Evolutionary conservation across 1,140 invertebrate species (phyloP).

Genomic region (Hydropsyche tenuis): DNA sequence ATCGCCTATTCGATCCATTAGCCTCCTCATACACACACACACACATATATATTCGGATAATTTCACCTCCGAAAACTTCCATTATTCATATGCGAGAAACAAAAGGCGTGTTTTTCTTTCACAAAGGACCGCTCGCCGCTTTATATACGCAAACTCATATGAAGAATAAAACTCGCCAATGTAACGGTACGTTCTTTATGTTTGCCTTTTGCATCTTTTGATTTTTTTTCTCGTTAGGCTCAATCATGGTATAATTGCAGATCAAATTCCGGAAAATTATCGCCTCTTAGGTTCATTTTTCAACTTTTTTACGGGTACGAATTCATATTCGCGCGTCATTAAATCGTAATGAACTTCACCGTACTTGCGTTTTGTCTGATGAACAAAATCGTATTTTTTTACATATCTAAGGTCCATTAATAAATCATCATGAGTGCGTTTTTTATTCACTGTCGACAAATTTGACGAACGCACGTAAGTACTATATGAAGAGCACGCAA

Average conservation of each 20-base stretch:
- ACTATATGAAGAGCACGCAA: no score
- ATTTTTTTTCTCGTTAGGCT: conserved; percentile 1
- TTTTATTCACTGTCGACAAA: not conserved
- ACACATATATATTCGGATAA: no score
- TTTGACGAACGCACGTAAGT: no score
- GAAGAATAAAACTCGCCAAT: not conserved
- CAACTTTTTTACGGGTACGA: not conserved
- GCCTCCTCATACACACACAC: no score
- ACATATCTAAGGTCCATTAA: not conserved
- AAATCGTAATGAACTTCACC: not conserved
- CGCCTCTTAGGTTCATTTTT: conserved; percentile 1
- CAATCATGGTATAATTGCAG: conserved; percentile 8
- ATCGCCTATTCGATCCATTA: no score
- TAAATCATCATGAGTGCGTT: not conserved
- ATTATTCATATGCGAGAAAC: conserved; percentile 21
- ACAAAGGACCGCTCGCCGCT: conserved; percentile 9
- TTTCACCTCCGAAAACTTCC: not conserved
- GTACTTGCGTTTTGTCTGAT: not conserved
- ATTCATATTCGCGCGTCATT: conserved; percentile 2
- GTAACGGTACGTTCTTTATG: conserved; percentile 4
- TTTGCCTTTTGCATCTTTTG: not conserved
- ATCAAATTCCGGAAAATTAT: conserved; percentile 10
- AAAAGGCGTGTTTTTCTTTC: conserved; percentile 8
- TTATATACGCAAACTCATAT: not conserved
- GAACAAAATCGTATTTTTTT: not conserved